phyloP scores from a whole-genome alignment of 2,113 vertebrate genomes.

The Oophaga pumilio region DNA sequence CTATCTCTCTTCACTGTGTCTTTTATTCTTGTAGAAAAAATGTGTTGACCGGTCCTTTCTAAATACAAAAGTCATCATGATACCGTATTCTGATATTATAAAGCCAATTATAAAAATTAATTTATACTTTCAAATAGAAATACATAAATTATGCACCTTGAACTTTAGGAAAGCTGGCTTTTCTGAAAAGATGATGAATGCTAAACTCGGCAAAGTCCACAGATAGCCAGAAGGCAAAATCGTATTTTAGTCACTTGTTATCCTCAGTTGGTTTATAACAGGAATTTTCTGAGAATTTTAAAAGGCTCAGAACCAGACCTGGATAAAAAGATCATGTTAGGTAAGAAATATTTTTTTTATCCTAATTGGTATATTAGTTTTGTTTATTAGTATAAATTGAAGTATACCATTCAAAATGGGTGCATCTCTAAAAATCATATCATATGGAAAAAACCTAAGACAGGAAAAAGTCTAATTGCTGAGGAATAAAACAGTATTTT shows the following conservation, averaged over 20 bases:
- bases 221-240: conserved; percentile 11
- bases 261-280: background rate
- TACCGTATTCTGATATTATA: background rate
- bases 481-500: no score
- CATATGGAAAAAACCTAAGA: no score
- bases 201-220: background rate
- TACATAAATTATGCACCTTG: conserved; percentile 17
- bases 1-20: background rate
- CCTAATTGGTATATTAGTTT: background rate
- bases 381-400: background rate
- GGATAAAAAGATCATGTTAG: background rate
- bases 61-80: background rate
- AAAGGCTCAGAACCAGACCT: background rate
- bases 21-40: background rate
- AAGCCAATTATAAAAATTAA: conserved; percentile 6
- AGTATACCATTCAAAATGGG: background rate
- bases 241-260: background rate
- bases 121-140: background rate
- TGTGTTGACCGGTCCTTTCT: background rate
- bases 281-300: background rate
- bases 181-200: conserved; percentile 10
- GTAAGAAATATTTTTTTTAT: background rate
- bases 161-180: background rate
- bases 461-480: no score
- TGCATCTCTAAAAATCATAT: no score